phyloP scores from a whole-genome alignment of 2,888 invertebrate genomes.

The Leptopilina syphax region DNA sequence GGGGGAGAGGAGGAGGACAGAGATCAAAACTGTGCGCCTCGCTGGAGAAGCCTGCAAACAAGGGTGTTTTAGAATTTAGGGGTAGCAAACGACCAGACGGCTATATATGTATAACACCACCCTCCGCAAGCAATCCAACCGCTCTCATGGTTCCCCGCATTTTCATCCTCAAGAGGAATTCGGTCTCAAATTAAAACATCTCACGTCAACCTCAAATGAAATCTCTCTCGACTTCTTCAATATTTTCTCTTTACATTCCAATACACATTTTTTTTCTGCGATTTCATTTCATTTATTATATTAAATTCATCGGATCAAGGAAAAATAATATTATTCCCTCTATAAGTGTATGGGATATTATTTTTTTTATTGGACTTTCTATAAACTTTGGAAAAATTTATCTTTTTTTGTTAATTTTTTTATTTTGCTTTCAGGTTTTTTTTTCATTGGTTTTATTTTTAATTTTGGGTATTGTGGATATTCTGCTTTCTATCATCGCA shows the following conservation, averaged over 20 bases:
- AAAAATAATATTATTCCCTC: no score
- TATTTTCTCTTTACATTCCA: background rate
- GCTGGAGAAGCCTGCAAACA: constrained; percentile 61
- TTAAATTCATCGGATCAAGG: no score
- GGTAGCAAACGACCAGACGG: constrained; percentile 63
- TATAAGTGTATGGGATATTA: no score
- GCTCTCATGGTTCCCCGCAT: constrained; percentile 71
- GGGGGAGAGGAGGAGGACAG: constrained; percentile 45
- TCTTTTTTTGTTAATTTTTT: no score
- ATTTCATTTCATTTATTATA: no score
- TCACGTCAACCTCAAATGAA: constrained; percentile 68
- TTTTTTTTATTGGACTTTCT: no score
- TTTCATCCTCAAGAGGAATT: constrained; percentile 74
- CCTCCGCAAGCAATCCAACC: constrained; percentile 67
- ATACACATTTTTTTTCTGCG: no score
- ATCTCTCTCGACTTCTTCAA: constrained; percentile 55
- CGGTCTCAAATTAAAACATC: constrained; percentile 76
- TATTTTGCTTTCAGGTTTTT: no score
- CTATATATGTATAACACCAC: constrained; percentile 56
- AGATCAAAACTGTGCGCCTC: constrained; percentile 60
- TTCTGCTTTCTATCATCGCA: no score
- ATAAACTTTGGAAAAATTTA: no score
- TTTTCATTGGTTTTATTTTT: no score
- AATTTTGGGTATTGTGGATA: no score
- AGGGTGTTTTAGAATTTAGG: constrained; percentile 68